Evolutionary conservation across 2,888 invertebrate genomes (phyloP), one percentile per base, ranked within the genome.

Genomic region (Dicyrtoma fusca): DNA sequence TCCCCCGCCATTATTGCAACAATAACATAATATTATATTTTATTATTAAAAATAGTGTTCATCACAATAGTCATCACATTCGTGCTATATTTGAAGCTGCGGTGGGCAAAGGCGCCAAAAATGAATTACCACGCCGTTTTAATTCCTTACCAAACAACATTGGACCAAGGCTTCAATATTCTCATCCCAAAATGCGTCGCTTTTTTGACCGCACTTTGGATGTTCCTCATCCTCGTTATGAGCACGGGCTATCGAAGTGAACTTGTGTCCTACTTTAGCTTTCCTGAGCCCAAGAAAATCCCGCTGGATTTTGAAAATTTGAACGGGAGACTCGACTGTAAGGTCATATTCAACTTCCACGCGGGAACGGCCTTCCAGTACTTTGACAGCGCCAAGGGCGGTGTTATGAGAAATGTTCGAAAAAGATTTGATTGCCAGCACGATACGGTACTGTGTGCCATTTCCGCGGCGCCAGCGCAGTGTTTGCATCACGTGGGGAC

Each of bases 101-200:
- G 23, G 19, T 25, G 10, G 17, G 13, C 1, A 6, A 10, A 23
- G n/a, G 21, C 17, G 14, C 1, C 13, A 10, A 8, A 17, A 19
- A 10, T 10, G 6, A 0, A 42, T 21, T 68, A 11, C 14, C 8
- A 68, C 1, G 21, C 42, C 5, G 23, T 57, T 57, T 45, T 68
- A 10, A 68, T 68, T 10, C 57, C 57, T 2, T 57, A 57, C 14
- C 44, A 57, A 21, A 21, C 45, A 11, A 25, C 61, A 13, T 19
- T 61, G 42, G 61, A 61, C 14, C 66, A 55, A 55, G 66, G 66
- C 1, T 66, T 66, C 21, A 42, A 66, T 14, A 66, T 66, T 1
- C 34, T 25, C 13, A 19, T 66, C 8, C 66, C 66, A 19, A 19
- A 5, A 8, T 17, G 42, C 23, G 66, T 55, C 13, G 26, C 51